These are phyloP conservation scores for Oophaga sylvatica DNA, from an alignment of 2,797 vertebrate species.

Conservation along the genomic window DNA sequence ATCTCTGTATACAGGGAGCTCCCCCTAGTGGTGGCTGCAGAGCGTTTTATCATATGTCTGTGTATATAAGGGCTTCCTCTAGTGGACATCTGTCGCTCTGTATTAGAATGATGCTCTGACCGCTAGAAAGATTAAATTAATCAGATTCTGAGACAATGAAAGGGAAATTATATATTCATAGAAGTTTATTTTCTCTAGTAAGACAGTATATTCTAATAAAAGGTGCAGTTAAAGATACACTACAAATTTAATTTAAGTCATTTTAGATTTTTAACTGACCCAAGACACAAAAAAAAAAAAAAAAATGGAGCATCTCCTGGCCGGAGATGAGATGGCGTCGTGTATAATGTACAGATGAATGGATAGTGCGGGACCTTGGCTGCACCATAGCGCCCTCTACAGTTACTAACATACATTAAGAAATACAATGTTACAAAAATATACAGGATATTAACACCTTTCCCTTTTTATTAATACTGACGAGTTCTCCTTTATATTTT, in stretches of 20 bases:
- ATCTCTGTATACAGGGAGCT: no score
- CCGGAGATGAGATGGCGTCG: background rate
- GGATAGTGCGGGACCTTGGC: background rate
- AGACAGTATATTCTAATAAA: slow-evolving; percentile 81
- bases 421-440: slow-evolving; percentile 49
- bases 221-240: slow-evolving; percentile 74
- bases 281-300: slow-evolving; percentile 65
- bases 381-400: slow-evolving; percentile 7
- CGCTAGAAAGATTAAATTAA: background rate
- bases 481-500: background rate
- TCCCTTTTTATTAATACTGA: slow-evolving; percentile 47
- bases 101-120: background rate
- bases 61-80: no score
- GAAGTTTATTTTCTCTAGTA: slow-evolving; percentile 75
- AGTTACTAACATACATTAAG: slow-evolving; percentile 29
- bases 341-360: background rate
- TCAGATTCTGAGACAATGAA: background rate
- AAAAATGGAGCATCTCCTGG: slow-evolving; percentile 6
- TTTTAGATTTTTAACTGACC: slow-evolving; percentile 70
- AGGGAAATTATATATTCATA: slow-evolving; percentile 68
- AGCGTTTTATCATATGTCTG: no score
- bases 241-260: slow-evolving; percentile 74
- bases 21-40: no score
- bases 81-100: no score
- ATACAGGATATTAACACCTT: slow-evolving; percentile 28